phyloP scores from a whole-genome alignment of 2,888 invertebrate species.

The Drosophila pullipes region DNA sequence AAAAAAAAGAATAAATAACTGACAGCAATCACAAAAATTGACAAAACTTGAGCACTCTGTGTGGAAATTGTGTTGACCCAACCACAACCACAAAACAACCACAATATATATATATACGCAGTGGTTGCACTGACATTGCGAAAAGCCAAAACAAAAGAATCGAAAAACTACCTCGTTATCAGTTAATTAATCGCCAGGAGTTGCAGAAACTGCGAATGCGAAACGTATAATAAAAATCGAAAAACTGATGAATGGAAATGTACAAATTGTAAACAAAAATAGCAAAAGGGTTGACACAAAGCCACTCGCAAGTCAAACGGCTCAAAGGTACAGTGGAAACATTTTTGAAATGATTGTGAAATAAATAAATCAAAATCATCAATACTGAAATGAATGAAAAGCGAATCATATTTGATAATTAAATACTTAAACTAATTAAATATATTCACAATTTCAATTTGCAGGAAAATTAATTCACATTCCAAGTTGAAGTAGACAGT shows the following conservation, averaged over 20 bases:
- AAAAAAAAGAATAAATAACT: background rate
- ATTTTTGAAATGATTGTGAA: background rate
- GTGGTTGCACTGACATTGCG: constrained; percentile 67
- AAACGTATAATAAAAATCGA: constrained; percentile 39
- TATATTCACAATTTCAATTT: background rate
- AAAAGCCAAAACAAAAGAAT: constrained; percentile 5
- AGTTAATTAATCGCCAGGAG: constrained; percentile 72
- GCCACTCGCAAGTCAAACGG: constrained; percentile 1
- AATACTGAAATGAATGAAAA: background rate
- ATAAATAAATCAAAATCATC: background rate
- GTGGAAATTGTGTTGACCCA: constrained; percentile 23
- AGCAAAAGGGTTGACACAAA: constrained; percentile 60
- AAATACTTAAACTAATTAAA: background rate
- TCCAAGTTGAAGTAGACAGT: background rate
- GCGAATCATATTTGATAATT: background rate
- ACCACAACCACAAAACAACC: background rate
- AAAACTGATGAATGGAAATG: constrained; percentile 30
- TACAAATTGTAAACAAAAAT: constrained; percentile 57
- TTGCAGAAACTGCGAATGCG: constrained; percentile 62
- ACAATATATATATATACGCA: background rate
- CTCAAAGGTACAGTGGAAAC: constrained; percentile 35
- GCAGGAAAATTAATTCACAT: too few species aligned
- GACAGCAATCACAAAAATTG: constrained; percentile 54
- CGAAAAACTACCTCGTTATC: constrained; percentile 53
- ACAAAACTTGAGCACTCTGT: constrained; percentile 61